Conservation (phyloP, 2,888 invertebrate genomes). For the Hylaea fasciaria region DNA sequence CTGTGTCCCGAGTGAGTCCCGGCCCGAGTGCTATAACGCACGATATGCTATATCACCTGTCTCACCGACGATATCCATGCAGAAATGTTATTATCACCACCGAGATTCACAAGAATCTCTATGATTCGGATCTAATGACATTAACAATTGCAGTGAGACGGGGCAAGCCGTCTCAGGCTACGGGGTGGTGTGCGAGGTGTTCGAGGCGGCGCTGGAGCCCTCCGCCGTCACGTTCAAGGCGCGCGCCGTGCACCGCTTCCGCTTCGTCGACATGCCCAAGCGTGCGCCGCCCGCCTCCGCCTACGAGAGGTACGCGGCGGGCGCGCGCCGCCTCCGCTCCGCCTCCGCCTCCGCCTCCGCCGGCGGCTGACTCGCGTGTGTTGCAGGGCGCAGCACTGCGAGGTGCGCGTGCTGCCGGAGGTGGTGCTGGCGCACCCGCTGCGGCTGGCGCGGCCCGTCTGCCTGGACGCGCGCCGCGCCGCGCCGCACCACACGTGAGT, state of each 20-base stretch:
- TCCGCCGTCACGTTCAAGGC: conserved; percentile 63
- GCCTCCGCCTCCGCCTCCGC: conserved; percentile 38
- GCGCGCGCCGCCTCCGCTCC: conserved; percentile 72
- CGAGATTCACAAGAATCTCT: no score
- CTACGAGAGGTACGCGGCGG: conserved; percentile 54
- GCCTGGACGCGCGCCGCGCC: conserved; percentile 47
- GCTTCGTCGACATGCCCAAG: conserved; percentile 43
- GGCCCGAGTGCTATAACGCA: neutral
- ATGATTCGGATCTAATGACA: no score
- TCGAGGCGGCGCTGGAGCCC: conserved; percentile 56
- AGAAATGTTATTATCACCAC: no score
- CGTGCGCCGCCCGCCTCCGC: conserved; percentile 38
- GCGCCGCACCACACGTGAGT: neutral
- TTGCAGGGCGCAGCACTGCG: conserved; percentile 56
- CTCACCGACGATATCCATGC: no score
- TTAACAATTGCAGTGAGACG: conserved; percentile 61
- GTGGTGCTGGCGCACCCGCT: conserved; percentile 56
- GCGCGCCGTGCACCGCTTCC: conserved; percentile 72
- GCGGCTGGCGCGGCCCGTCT: conserved; percentile 57
- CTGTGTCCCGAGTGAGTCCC: conserved; percentile 72
- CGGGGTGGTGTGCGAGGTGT: conserved; percentile 79
- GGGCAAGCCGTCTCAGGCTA: conserved; percentile 64
- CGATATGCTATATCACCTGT: neutral
- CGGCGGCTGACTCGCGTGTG: conserved; percentile 1
- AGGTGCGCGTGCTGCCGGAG: conserved; percentile 71